Base-by-base conservation (phyloP, 2,888 invertebrate species). In the Ormyrus nitidulus region DNA sequence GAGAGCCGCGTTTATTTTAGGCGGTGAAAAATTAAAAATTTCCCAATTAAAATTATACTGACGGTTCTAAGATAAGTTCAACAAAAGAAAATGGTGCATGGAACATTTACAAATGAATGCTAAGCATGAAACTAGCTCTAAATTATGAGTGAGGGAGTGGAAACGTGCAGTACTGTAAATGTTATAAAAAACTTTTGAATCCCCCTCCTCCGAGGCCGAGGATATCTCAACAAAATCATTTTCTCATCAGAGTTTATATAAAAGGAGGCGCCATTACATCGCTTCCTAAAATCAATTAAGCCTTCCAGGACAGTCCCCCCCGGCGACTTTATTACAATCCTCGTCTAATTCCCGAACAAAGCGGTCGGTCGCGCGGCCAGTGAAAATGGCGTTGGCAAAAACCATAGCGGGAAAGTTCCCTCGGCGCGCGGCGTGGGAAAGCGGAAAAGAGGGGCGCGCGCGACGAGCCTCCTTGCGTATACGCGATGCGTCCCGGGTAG, bases 161-260 rank as follows among this genome's bases (percentile, higher is more conserved):
- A 56, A 74, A 74, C 46, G 74, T 65, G 64, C 65, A 66, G 34
- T 34, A 34, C 19, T 19, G 19, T 34, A 34, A 34, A 34, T 34
- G 34, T 34, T 34, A 34, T 34, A 56, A 58, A 66, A 10, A 59
- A 54, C 54, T 6, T 48, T 49, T 8, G 11, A 56, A n/a, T 34
- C 54, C 44, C 51, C 68, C 75, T 69, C 75, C 75, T 76, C 66
- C 61, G 46, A 68, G 19, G 34, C 61, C 68, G 61, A 46, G 68
- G 53, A 34, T 34, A 2, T 3, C 34, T 19, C 19, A 34, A 34
- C 34, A 34, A 34, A 34, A 34, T 34, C 34, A 34, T 34, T 34
- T 34, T 34, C 34, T 34, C 34, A 34, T 34, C 34, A 34, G 34
- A 34, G 34, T 34, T 34, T 0, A 4, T 4, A 4, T 34, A 34